Evolutionary conservation across 2,888 invertebrate genomes (phyloP), one percentile per base, ranked within the genome.

Genomic region (Ephialtes manifestator): DNA sequence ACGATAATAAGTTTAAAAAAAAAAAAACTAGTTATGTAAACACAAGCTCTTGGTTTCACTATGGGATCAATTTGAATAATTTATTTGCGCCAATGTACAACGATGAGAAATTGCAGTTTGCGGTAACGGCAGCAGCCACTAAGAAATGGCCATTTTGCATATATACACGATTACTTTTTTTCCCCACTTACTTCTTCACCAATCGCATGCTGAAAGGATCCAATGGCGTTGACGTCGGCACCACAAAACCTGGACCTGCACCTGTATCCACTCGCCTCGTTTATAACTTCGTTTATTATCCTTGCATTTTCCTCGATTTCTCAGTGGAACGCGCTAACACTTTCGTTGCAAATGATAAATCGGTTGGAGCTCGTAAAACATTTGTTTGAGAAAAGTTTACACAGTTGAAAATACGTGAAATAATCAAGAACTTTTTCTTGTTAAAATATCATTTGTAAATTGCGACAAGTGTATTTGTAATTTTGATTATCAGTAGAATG

Each of bases 91-190:
- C 51, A 18, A 18, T 67, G 20, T 63, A 35, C 51, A 43, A 63
- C 51, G 51, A 79, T 71, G 71, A 79, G 79, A 63, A 71, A 79
- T 79, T 79, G 53, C 67, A 43, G 55, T 77, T 67, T 77, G 67
- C n/a, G 67, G 53, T 77, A 53, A 77, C 68, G 77, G 55, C 55
- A 31, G 55, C 55, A 28, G 24, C 55, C 58, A 55, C 55, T 7
- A 15, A 13, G 35, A 18, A 55, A 58, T 35, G 53, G 43, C 58
- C 8, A 43, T 72, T 72, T 58, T 72, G 24, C 72, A 72, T 71
- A 39, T 24, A 53, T 43, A 68, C 55, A 39, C 18, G 2, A 63
- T 72, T 72, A 58, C n/a, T 63, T 39, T 39, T 63, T 24, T 63
- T 63, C 35, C 39, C n/a, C 18, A 18, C 63, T 35, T 39, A 39